Evolutionary conservation across 2,888 invertebrate genomes (phyloP).

Genomic region (Eupeodes luniger): DNA sequence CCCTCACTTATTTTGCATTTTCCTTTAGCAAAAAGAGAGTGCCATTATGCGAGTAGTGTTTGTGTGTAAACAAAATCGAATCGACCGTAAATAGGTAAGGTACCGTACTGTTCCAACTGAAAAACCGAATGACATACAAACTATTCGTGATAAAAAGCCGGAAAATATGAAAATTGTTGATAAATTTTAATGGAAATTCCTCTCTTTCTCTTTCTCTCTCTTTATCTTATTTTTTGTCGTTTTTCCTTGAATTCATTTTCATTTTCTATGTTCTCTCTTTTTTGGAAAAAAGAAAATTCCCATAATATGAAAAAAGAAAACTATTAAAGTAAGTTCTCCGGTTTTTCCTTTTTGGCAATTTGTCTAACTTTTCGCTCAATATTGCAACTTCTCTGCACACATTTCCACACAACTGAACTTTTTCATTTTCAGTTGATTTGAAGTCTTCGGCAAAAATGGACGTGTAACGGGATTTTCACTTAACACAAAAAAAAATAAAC

Average conservation of each 20-base stretch:
- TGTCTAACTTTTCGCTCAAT: conserved; percentile 38
- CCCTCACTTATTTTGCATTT: conserved; percentile 25
- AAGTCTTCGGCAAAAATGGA: conserved; percentile 74
- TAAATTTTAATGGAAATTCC: conserved; percentile 51
- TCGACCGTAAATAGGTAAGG: conserved; percentile 24
- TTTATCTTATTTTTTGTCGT: background rate
- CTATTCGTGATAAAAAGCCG: conserved; percentile 65
- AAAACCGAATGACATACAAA: conserved; percentile 6
- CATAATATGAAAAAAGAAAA: conserved; percentile 4
- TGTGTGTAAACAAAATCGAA: conserved; percentile 73
- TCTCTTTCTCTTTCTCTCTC: conserved; percentile 1
- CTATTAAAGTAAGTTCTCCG: background rate
- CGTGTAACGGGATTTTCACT: conserved; percentile 71
- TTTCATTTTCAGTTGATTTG: conserved; percentile 73
- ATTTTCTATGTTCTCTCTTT: conserved; percentile 20
- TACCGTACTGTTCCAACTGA: background rate
- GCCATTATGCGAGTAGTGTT: conserved; percentile 10
- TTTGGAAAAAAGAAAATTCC: conserved; percentile 40
- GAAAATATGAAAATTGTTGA: conserved; percentile 67
- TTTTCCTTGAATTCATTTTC: conserved; percentile 19
- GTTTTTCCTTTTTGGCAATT: conserved; percentile 59
- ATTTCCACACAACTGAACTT: conserved; percentile 53
- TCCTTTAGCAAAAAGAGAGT: conserved; percentile 3
- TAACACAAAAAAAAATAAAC: conserved; percentile 29
- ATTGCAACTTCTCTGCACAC: conserved; percentile 68